Evolutionary conservation across 2,797 vertebrate genomes (phyloP), one percentile per base, ranked within the genome.

Genomic region (Nyctalus aviator): DNA sequence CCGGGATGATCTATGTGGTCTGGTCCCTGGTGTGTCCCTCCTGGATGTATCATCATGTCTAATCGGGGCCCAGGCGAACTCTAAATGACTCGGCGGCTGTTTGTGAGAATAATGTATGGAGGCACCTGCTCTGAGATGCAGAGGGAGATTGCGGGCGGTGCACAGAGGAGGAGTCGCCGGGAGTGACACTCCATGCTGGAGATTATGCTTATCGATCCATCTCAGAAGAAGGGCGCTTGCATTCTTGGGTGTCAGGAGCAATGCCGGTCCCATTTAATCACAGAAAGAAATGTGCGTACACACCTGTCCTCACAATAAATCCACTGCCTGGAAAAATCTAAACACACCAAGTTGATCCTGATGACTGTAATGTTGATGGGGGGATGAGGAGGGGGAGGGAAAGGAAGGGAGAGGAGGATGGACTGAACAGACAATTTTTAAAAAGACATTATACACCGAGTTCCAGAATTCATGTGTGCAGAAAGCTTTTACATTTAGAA

Each of bases 31-130:
- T 48, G 46, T 73, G 46, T 55, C 73, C 30, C 25, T 75, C 14
- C 46, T 35, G 3, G 46, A 81, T 91, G 77, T 64, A 94, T 85
- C 81, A 90, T 75, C 92, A 71, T 95, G 94, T 97, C 97, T 93
- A 59, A 96, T 93, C 90, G 10, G 41, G 93, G 13, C 71, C 84
- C 68, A 53, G 55, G 55, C 91, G 44, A 84, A 83, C 94, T 84
- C 37, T 83, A n/a, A 95, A 78, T 59, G 76, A 93, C 41, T 91
- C 79, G 12, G 53, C 77, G 12, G 53, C 37, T 89, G 84, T 59
- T 76, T 86, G 1, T 71, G 62, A 27, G 64, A 90, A 92, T 83
- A 96, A 90, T 94, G 20, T 78, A 90, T 72, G 79, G 91, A 94
- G 85, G 87, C 46, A 2, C 78, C 76, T 25, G 62, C 89, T 92